Evolutionary conservation across 2,797 vertebrate genomes (phyloP).

Genomic region (Miichthys miiuy): DNA sequence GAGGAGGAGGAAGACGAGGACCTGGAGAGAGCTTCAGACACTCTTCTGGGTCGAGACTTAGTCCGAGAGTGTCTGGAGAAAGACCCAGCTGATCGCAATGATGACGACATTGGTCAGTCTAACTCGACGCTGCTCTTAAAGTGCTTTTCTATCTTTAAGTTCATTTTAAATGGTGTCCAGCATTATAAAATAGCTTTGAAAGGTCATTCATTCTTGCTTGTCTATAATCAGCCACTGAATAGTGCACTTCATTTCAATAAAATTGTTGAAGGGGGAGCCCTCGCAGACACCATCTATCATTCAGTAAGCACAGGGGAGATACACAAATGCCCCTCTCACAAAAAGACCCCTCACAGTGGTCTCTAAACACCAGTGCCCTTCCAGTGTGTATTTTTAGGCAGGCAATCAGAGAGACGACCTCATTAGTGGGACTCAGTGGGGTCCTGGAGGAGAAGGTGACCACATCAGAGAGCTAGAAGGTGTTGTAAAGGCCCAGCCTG

Average conservation of each 20-base stretch:
- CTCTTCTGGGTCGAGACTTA: slow-evolving; percentile 91
- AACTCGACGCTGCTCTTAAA: background rate
- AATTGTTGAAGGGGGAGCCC: background rate
- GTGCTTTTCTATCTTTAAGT: background rate
- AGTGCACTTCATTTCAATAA: background rate
- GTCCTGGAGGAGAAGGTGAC: slow-evolving; percentile 65
- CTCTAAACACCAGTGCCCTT: slow-evolving; percentile 59
- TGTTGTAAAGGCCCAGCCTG: slow-evolving; percentile 49
- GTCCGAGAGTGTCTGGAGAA: slow-evolving; percentile 98
- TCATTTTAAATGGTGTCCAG: background rate
- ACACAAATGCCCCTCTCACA: slow-evolving; percentile 23
- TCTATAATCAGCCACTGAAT: background rate
- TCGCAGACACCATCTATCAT: slow-evolving; percentile 40
- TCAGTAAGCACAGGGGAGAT: slow-evolving; percentile 36
- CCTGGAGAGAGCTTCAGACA: slow-evolving; percentile 92
- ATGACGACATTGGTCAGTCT: slow-evolving; percentile 94
- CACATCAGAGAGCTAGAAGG: slow-evolving; percentile 66
- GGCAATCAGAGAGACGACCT: slow-evolving; percentile 54
- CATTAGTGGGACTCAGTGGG: slow-evolving; percentile 67
- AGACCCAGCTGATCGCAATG: slow-evolving; percentile 94
- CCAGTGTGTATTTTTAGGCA: slow-evolving; percentile 54
- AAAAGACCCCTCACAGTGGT: slow-evolving; percentile 31
- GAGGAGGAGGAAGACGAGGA: slow-evolving; percentile 98
- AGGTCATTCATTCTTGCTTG: background rate
- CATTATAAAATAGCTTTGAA: background rate